Evolutionary conservation across 2,797 vertebrate genomes (phyloP).

Genomic region (Echeneis naucrates): DNA sequence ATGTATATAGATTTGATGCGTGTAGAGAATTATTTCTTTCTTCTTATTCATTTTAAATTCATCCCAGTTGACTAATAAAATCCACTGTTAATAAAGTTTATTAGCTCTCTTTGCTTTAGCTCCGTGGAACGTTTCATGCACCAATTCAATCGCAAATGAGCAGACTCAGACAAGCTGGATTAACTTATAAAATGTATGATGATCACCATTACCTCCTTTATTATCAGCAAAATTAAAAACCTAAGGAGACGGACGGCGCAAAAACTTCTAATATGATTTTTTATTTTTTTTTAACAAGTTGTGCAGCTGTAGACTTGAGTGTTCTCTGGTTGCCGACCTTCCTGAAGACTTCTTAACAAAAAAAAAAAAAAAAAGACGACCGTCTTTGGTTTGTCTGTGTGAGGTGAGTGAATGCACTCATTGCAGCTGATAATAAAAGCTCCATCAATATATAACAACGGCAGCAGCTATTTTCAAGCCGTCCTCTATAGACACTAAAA

Average conservation of each 20-base stretch:
- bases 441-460: constrained; percentile 73
- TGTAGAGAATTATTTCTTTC: neutral
- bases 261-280: constrained; percentile 28
- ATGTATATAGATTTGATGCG: neutral
- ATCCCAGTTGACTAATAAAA: constrained; percentile 16
- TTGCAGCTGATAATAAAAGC: constrained; percentile 62
- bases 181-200: constrained; percentile 39
- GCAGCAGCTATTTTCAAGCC: constrained; percentile 63
- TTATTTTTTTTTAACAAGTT: constrained; percentile 13
- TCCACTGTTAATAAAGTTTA: constrained; percentile 53
- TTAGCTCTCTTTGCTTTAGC: constrained; percentile 47
- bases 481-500: constrained; percentile 29
- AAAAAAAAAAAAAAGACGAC: constrained; percentile 29
- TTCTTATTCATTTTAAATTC: constrained; percentile 26
- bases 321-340: constrained; percentile 20
- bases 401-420: constrained; percentile 46
- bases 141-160: constrained; percentile 59
- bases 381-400: constrained; percentile 38
- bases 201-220: constrained; percentile 18
- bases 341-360: constrained; percentile 38
- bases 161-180: constrained; percentile 27
- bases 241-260: neutral
- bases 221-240: constrained; percentile 34
- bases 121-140: constrained; percentile 51
- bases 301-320: constrained; percentile 11